Evolutionary conservation across 2,113 vertebrate genomes (phyloP).

Genomic region (Laticauda laticaudata): DNA sequence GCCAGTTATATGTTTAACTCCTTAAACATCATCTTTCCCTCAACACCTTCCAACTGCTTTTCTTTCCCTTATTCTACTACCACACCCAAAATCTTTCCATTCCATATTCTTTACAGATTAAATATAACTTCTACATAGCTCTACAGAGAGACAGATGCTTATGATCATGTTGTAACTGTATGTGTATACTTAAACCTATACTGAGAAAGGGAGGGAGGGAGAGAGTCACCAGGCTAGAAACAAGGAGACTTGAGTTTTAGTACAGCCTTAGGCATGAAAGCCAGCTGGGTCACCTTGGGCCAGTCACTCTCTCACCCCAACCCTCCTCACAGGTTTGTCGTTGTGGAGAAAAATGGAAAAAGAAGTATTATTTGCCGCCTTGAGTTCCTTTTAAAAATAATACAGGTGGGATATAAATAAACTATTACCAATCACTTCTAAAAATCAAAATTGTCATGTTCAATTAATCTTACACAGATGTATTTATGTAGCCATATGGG

Average conservation of each 20-base stretch:
- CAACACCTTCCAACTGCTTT: not conserved
- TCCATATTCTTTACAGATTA: not conserved
- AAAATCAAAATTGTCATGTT: not conserved
- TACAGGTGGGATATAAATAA: not conserved
- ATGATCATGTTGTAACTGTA: no score
- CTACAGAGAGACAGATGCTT: not conserved
- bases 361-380: not conserved
- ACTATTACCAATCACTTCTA: not conserved
- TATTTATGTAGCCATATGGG: not conserved
- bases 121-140: not conserved
- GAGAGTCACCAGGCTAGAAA: not conserved
- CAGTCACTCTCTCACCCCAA: not conserved
- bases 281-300: not conserved
- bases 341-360: not conserved
- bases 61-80: conserved; percentile 6
- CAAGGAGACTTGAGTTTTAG: not conserved
- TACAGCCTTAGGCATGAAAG: not conserved
- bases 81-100: not conserved
- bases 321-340: not conserved
- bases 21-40: conserved; percentile 25
- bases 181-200: not conserved
- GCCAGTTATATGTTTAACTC: not conserved
- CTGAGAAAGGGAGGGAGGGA: no score
- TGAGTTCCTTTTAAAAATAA: not conserved
- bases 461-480: not conserved